Evolutionary conservation across 2,113 vertebrate genomes (phyloP), one percentile per base, ranked within the genome.

Genomic region (Kryptolebias marmoratus): DNA sequence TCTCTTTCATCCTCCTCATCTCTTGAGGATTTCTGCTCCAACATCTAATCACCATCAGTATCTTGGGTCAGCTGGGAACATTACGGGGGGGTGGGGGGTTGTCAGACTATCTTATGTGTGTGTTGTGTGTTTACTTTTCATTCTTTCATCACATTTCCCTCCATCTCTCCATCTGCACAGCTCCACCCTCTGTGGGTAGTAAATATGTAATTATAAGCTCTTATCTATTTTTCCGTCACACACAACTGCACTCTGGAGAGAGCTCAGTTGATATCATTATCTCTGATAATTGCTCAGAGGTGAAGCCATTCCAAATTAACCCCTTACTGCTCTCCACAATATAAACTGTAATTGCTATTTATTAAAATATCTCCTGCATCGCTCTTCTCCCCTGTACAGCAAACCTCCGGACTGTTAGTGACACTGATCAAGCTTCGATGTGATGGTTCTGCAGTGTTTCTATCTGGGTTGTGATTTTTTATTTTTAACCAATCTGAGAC

Each of bases 241-340:
- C 85, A 83, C 74, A 87, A 75, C 82, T 87, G 77, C 83, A 77
- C 87, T 86, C 80, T 3, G 56, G 79, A 84, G 71, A 87, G 81
- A 77, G 66, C 68, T 80, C 57, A 61, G 68, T 73, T 88, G 88
- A 85, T 87, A 89, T 91, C 88, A 91, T 92, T 88, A 91, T 90
- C 87, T 69, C 28, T n/a, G 12, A 77, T 90, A 87, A 92, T 82
- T 80, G 68, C 88, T 87, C 68, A 42, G 70, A 63, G 86, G 84
- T 90, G 79, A 77, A 64, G 64, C 3, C 56, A 4, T 22, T 48
- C 48, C 62, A 18, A 45, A 36, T 36, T 14, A 9, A 1, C 31
- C 59, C 61, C 18, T 57, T 73, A 58, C 71, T 72, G 54, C 30
- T 32, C 68, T 70, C 71, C 69, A 73, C 44, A 55, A 61, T 64